Conservation (phyloP, 2,888 invertebrate genomes). For the Amiota communis region DNA sequence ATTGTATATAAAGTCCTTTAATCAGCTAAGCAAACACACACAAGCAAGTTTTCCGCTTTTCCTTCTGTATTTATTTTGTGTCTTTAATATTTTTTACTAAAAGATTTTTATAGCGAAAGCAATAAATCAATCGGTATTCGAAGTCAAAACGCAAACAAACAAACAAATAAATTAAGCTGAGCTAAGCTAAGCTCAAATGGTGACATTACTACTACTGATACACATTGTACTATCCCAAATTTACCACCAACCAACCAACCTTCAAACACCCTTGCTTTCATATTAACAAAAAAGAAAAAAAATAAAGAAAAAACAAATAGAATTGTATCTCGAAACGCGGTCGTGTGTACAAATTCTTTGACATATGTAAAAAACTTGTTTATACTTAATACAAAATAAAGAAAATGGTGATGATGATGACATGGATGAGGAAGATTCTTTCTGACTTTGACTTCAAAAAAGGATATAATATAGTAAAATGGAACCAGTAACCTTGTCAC, state of each 20-base stretch:
- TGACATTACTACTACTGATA: background rate
- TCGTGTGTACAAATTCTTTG: constrained; percentile 2
- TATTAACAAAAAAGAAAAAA: too few relatives aligned
- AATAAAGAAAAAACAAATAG: too few relatives aligned
- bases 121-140: too few relatives aligned
- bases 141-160: constrained; percentile 7
- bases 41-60: background rate
- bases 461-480: too few relatives aligned
- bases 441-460: too few relatives aligned
- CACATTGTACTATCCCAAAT: background rate
- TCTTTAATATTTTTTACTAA: background rate
- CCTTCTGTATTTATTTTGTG: background rate
- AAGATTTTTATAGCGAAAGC: too few relatives aligned
- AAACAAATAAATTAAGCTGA: constrained; percentile 14
- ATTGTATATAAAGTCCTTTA: too few relatives aligned
- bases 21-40: background rate
- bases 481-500: too few relatives aligned
- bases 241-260: background rate
- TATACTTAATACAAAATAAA: background rate
- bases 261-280: background rate
- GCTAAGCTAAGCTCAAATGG: background rate
- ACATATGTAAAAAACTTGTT: constrained; percentile 7
- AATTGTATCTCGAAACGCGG: too few relatives aligned
- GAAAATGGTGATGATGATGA: background rate
- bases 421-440: too few relatives aligned